Percentiles rank a stretch among this genome's conserved stretches.
These are phyloP conservation scores for Zootoca vivipara DNA, from an alignment of 2,113 vertebrate species.

Conservation along the genomic window DNA sequence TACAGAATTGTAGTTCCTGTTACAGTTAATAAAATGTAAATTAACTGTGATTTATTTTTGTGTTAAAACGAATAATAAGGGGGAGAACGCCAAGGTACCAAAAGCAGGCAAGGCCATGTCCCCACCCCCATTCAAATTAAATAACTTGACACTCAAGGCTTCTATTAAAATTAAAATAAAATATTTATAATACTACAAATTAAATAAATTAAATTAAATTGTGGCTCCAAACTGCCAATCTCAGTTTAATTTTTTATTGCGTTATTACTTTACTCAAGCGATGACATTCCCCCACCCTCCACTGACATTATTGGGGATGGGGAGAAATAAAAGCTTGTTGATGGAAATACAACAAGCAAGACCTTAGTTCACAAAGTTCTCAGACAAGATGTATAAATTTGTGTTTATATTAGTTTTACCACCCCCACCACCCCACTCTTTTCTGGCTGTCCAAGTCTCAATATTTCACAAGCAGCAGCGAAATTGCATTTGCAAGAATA, in stretches of 20 bases:
- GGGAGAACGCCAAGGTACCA: neutral
- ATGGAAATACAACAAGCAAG: no score
- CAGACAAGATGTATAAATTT: neutral
- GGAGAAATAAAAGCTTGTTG: neutral
- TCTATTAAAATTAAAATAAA: constrained; percentile 50
- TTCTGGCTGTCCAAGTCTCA: neutral
- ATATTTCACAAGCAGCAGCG: neutral
- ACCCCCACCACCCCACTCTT: neutral
- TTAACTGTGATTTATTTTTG: neutral
- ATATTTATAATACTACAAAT: constrained; percentile 44
- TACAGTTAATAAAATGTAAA: neutral
- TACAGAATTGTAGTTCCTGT: neutral
- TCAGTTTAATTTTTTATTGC: constrained; percentile 30
- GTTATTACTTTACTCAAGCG: constrained; percentile 31
- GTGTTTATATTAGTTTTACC: neutral
- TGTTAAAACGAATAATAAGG: neutral
- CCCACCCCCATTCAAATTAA: neutral
- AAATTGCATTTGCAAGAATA: neutral
- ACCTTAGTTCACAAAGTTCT: neutral
- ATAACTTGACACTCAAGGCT: constrained; percentile 5
- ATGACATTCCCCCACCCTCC: neutral
- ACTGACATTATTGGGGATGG: neutral
- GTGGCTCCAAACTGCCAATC: constrained; percentile 6
- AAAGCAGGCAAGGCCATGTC: neutral
- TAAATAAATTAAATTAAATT: constrained; percentile 47